These are phyloP conservation scores for Drosophila koepferae DNA, from an alignment of 2,888 invertebrate genomes.

Conservation along the genomic window DNA sequence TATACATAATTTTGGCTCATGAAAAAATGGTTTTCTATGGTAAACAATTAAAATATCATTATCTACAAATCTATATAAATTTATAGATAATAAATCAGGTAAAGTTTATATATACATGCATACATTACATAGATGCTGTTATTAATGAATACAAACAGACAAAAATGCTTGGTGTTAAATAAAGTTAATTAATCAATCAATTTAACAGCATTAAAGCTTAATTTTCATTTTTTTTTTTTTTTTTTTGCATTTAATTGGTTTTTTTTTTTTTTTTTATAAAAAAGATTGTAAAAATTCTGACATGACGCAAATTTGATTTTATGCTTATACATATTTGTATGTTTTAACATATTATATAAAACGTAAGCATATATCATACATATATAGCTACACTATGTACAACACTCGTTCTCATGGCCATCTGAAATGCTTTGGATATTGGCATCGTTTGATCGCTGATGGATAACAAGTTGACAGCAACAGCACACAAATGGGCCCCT, in stretches of 20 bases:
- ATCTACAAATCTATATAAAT: neutral
- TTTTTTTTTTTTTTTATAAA: no score
- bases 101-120: neutral
- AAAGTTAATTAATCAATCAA: neutral
- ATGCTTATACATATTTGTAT: neutral
- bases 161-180: neutral
- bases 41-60: neutral
- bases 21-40: neutral
- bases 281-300: neutral
- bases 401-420: neutral
- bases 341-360: neutral
- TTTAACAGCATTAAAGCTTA: neutral
- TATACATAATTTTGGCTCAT: neutral
- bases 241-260: neutral
- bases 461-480: conserved; percentile 13
- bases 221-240: neutral
- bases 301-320: neutral
- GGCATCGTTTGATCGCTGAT: conserved; percentile 17
- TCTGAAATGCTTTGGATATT: neutral
- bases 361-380: neutral
- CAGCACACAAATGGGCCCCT: conserved; percentile 20
- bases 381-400: neutral
- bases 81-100: neutral
- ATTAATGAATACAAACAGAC: neutral
- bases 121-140: neutral